A percentile compares a stretch with the other conserved stretches of the same genome.
These are phyloP conservation scores for Crenichthys baileyi DNA, from an alignment of 2,797 vertebrate genomes.

Conservation along the genomic window DNA sequence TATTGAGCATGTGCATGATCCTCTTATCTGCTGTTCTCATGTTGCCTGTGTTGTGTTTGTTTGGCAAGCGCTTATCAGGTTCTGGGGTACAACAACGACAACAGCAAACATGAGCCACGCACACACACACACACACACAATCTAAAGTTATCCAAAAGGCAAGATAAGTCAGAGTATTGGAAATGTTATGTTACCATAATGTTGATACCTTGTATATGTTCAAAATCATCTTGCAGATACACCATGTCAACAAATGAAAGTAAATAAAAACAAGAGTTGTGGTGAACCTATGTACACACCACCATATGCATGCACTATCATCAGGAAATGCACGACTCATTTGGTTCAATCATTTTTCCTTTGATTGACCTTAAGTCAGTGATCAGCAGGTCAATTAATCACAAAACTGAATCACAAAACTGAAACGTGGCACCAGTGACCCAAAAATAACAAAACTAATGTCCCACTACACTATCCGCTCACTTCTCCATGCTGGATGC, in stretches of 20 bases:
- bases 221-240: slow-evolving; percentile 18
- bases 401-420: neutral
- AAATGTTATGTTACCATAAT: neutral
- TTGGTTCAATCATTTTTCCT: neutral
- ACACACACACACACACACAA: slow-evolving; percentile 40
- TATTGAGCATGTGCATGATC: slow-evolving; percentile 60
- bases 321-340: neutral
- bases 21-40: slow-evolving; percentile 76
- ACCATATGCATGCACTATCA: too few species aligned
- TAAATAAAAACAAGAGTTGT: neutral
- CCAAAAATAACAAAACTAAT: neutral
- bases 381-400: neutral
- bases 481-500: neutral
- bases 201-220: neutral
- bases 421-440: neutral
- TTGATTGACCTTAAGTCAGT: neutral
- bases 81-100: slow-evolving; percentile 67
- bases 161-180: neutral
- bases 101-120: slow-evolving; percentile 62
- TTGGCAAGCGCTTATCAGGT: slow-evolving; percentile 78
- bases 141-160: slow-evolving; percentile 56
- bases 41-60: slow-evolving; percentile 75
- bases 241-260: slow-evolving; percentile 14
- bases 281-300: neutral
- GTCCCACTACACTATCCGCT: neutral